Conservation (phyloP, 2,797 vertebrate genomes). For the Pelochelys cantorii region DNA sequence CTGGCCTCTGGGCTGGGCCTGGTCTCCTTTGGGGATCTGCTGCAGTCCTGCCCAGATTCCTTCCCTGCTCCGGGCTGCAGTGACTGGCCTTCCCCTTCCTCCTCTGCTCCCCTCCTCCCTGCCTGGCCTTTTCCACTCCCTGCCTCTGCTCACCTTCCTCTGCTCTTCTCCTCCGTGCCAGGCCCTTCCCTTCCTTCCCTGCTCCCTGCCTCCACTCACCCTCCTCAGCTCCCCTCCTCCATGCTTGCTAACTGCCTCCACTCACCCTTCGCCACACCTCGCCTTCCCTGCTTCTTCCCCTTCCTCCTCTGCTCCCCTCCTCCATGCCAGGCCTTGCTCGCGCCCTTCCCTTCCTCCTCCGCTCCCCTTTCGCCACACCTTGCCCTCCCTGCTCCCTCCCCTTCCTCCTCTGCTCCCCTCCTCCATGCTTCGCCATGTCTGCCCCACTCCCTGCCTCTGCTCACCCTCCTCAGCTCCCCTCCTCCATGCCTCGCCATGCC, state of each 20-base stretch:
- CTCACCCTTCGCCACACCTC: neutral
- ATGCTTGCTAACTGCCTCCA: neutral
- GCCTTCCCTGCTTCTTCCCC: neutral
- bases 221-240: neutral
- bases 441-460: accelerated
- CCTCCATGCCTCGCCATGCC: neutral
- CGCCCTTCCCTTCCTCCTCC: neutral
- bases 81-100: no score
- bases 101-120: neutral
- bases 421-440: neutral
- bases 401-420: neutral
- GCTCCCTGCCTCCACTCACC: neutral
- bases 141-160: neutral
- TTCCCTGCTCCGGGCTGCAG: neutral
- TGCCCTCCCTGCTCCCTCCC: neutral
- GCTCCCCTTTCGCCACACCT: neutral
- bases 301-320: neutral
- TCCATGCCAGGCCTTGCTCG: neutral
- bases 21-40: neutral
- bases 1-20: neutral
- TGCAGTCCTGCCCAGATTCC: neutral
- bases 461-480: no score
- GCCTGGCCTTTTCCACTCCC: neutral
- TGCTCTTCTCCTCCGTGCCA: neutral
- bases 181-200: neutral